Conservation (phyloP, 2,797 vertebrate genomes). For the Poecilia picta region DNA sequence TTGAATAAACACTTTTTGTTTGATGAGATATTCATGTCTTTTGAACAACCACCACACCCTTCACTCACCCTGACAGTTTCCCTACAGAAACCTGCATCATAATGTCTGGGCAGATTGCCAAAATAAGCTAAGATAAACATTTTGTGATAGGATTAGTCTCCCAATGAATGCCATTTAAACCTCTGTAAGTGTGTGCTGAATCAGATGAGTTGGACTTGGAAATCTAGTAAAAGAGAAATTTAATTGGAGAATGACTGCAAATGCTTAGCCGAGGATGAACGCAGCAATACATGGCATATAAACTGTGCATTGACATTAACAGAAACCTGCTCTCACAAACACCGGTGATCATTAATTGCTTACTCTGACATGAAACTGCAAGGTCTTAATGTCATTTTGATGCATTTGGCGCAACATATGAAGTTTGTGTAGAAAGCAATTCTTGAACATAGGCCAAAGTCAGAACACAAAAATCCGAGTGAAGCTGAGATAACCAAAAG, state of each 20-base stretch:
- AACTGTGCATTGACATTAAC: conserved; percentile 2
- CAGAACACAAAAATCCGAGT: not conserved
- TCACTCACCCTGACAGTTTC: conserved; percentile 38
- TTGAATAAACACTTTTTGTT: conserved; percentile 40
- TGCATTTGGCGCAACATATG: conserved; percentile 53
- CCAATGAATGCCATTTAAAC: conserved; percentile 69
- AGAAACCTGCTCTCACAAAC: conserved; percentile 8
- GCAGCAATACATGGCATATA: conserved; percentile 6
- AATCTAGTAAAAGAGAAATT: conserved; percentile 37
- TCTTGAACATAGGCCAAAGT: not conserved
- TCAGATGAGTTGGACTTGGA: conserved; percentile 61
- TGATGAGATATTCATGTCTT: conserved; percentile 24
- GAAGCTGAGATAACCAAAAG: not conserved
- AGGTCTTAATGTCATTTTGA: conserved; percentile 42
- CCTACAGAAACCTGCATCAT: conserved; percentile 31
- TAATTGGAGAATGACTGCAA: conserved; percentile 41
- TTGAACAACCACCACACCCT: conserved; percentile 18
- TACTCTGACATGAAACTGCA: conserved; percentile 50
- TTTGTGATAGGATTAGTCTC: conserved; percentile 54
- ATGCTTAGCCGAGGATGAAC: conserved; percentile 26
- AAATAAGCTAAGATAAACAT: conserved; percentile 65
- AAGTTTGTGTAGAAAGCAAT: not conserved
- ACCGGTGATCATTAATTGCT: conserved; percentile 30
- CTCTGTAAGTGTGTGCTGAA: conserved; percentile 50
- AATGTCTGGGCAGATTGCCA: conserved; percentile 54